Percentiles rank a stretch among this genome's conserved stretches.
Conservation (phyloP, 2,888 invertebrate genomes). For the Xylocampa areola region DNA sequence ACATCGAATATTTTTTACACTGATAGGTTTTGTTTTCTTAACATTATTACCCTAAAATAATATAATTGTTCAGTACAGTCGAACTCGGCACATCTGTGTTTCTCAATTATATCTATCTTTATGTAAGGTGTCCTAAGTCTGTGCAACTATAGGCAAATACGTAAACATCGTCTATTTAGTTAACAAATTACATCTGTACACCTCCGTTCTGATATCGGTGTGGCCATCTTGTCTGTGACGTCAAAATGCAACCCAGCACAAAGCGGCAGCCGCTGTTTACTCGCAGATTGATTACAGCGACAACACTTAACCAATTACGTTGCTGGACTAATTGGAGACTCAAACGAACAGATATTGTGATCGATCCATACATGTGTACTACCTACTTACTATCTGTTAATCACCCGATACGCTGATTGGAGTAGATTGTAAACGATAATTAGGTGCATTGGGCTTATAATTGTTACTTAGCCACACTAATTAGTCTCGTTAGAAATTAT, state of each 20-base stretch:
- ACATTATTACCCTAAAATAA: too few relatives aligned
- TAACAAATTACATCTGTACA: slow-evolving; percentile 17
- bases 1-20: too few relatives aligned
- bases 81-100: too few relatives aligned
- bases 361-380: slow-evolving; percentile 22
- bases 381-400: slow-evolving; percentile 43
- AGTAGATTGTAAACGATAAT: slow-evolving; percentile 21
- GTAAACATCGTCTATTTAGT: slow-evolving; percentile 15
- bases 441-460: slow-evolving; percentile 32
- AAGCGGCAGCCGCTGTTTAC: slow-evolving; percentile 72
- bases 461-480: slow-evolving; percentile 23
- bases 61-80: too few relatives aligned
- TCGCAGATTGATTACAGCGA: slow-evolving; percentile 71
- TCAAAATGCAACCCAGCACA: slow-evolving; percentile 55
- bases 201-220: background rate
- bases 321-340: slow-evolving; percentile 70
- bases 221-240: slow-evolving; percentile 34
- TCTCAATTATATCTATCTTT: too few relatives aligned
- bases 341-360: slow-evolving; percentile 56
- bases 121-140: too few relatives aligned
- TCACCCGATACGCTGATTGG: slow-evolving; percentile 51
- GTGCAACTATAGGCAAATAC: background rate
- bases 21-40: too few relatives aligned
- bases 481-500: background rate
- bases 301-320: slow-evolving; percentile 67